Percentiles rank a stretch among this genome's conserved stretches.
phyloP scores from a whole-genome alignment of 2,113 vertebrate genomes.

The Proteles cristata region DNA sequence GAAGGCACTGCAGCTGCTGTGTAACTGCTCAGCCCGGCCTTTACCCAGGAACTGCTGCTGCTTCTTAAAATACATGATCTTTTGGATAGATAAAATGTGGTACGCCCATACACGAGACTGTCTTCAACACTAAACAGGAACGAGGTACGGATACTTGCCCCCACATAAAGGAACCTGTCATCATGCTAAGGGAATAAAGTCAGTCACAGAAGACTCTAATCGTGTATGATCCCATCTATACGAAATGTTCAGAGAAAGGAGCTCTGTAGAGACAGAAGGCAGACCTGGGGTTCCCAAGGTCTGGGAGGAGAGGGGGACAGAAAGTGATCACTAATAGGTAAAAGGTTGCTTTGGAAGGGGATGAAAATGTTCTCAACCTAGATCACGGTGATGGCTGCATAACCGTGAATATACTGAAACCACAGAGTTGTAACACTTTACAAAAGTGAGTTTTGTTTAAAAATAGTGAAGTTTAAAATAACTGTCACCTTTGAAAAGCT shows the following conservation, averaged over 20 bases:
- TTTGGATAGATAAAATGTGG: background rate
- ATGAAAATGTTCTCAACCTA: background rate
- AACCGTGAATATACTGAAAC: background rate
- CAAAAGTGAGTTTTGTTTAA: background rate
- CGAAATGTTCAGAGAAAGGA: background rate
- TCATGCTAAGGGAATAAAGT: background rate
- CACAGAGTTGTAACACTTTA: background rate
- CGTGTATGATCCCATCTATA: background rate
- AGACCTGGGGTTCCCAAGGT: background rate
- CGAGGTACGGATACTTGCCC: background rate
- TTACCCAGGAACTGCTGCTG: slow-evolving; percentile 71
- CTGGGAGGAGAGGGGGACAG: background rate
- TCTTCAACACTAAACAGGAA: background rate
- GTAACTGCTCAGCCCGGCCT: slow-evolving; percentile 35
- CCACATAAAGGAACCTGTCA: background rate
- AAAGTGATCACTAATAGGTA: background rate
- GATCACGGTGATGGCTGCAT: background rate
- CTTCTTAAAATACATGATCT: slow-evolving; percentile 34
- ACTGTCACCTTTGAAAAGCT: slow-evolving; percentile 73
- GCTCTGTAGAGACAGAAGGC: background rate
- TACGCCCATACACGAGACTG: background rate
- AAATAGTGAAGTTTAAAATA: slow-evolving; percentile 55
- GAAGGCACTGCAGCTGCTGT: slow-evolving; percentile 23
- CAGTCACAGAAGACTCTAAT: background rate
- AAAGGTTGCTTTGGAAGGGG: background rate